phyloP scores from a whole-genome alignment of 2,797 vertebrate species.

The Pangasius macronema region DNA sequence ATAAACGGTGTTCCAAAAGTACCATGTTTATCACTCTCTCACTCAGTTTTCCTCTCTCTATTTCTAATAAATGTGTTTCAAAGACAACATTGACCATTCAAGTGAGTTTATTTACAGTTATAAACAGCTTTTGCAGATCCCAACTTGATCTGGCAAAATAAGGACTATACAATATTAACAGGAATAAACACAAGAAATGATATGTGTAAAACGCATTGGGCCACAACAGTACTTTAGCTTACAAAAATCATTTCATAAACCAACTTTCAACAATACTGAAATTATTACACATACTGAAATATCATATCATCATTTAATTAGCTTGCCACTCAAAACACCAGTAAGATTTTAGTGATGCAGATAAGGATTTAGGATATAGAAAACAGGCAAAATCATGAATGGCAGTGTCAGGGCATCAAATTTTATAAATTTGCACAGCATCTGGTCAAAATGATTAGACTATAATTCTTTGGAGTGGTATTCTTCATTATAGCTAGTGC shows the following conservation, averaged over 20 bases:
- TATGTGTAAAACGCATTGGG: slow-evolving; percentile 54
- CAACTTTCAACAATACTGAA: slow-evolving; percentile 33
- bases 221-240: slow-evolving; percentile 33
- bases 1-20: slow-evolving; percentile 31
- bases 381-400: slow-evolving; percentile 22
- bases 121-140: slow-evolving; percentile 69
- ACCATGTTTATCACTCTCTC: not conserved
- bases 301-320: slow-evolving; percentile 24
- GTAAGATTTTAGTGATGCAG: slow-evolving; percentile 4
- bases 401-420: slow-evolving; percentile 35
- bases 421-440: slow-evolving; percentile 43
- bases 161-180: slow-evolving; percentile 76
- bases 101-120: slow-evolving; percentile 75
- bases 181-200: slow-evolving; percentile 74
- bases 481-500: not conserved
- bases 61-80: slow-evolving; percentile 44
- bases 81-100: slow-evolving; percentile 56
- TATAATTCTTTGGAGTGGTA: slow-evolving; percentile 7
- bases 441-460: slow-evolving; percentile 41
- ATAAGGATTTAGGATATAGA: slow-evolving; percentile 33
- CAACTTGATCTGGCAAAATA: slow-evolving; percentile 64
- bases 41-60: not conserved
- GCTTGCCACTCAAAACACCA: slow-evolving; percentile 34
- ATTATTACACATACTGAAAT: slow-evolving; percentile 10
- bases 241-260: slow-evolving; percentile 32